Evolutionary conservation across 53 echinoderm and acorn worm species (phyloP).

Genomic region (Apostichopus leukothele): DNA sequence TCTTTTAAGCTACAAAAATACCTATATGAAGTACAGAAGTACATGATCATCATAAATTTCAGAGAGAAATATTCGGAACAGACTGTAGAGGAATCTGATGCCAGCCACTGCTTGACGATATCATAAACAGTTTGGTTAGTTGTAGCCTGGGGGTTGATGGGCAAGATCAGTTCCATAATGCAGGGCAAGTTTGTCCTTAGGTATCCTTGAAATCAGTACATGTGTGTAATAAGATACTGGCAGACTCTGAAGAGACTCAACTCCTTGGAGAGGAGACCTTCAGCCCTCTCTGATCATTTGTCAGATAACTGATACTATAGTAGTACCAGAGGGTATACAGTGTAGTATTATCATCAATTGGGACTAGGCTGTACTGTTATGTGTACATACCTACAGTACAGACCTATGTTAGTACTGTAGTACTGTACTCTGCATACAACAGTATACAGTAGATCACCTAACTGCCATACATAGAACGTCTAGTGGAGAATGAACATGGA

Average conservation of each 20-base stretch:
- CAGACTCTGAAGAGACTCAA: neutral
- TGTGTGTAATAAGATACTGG: conserved; percentile 25
- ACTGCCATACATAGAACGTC: too few species aligned
- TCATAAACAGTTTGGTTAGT: too few species aligned
- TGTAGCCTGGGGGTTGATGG: neutral
- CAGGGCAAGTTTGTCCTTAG: conserved; percentile 31
- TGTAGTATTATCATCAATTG: neutral
- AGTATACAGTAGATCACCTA: too few species aligned
- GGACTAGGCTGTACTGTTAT: neutral
- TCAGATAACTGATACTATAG: neutral
- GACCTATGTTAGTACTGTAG: neutral
- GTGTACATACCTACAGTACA: neutral
- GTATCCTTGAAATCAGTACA: conserved; percentile 32
- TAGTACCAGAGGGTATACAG: neutral
- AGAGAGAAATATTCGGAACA: too few species aligned
- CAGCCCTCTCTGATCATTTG: conserved; percentile 37
- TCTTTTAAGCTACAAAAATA: too few species aligned
- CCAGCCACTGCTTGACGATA: too few species aligned
- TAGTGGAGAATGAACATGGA: too few species aligned
- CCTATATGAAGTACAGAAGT: too few species aligned
- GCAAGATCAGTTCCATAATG: neutral
- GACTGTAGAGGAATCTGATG: too few species aligned
- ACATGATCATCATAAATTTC: too few species aligned
- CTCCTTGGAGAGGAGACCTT: conserved; percentile 28
- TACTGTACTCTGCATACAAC: too few species aligned